Percentiles rank a stretch among this genome's conserved stretches.
Evolutionary conservation across 2,113 vertebrate genomes (phyloP).

Genomic region (Erythrolamprus reginae): DNA sequence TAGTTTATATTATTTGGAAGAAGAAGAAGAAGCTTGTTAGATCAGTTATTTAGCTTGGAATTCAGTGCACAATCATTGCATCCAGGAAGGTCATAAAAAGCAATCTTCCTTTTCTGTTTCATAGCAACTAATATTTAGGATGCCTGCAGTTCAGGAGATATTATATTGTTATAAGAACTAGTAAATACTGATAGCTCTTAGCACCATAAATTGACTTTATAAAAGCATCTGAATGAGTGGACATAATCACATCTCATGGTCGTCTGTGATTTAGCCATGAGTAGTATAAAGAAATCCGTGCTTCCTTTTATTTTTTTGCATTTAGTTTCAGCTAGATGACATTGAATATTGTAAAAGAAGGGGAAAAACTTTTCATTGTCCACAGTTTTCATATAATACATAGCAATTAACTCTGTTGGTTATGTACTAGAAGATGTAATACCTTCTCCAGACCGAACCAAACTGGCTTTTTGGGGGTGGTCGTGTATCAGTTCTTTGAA

Average conservation of each 20-base stretch:
- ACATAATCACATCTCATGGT: neutral
- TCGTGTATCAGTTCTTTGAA: neutral
- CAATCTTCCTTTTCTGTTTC: neutral
- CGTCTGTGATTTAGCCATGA: neutral
- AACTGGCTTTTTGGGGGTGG: neutral
- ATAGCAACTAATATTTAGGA: neutral
- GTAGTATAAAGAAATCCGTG: neutral
- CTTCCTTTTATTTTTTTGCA: neutral
- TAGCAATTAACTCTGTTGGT: neutral
- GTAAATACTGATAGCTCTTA: neutral
- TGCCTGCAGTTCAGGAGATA: neutral
- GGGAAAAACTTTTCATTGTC: neutral
- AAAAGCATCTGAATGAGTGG: neutral
- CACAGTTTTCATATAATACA: neutral
- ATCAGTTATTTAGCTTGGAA: neutral
- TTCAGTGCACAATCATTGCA: neutral
- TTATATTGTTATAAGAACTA: neutral
- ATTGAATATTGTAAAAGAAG: neutral
- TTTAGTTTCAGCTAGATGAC: neutral
- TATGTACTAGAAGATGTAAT: neutral
- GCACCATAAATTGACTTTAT: neutral
- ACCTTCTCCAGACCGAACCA: neutral
- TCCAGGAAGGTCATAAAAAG: neutral
- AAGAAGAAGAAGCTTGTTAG: neutral
- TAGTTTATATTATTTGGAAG: neutral